Percentiles rank a stretch among this genome's conserved stretches.
Evolutionary conservation across 2,113 vertebrate genomes (phyloP).

Genomic region (Callaeas wilsoni): DNA sequence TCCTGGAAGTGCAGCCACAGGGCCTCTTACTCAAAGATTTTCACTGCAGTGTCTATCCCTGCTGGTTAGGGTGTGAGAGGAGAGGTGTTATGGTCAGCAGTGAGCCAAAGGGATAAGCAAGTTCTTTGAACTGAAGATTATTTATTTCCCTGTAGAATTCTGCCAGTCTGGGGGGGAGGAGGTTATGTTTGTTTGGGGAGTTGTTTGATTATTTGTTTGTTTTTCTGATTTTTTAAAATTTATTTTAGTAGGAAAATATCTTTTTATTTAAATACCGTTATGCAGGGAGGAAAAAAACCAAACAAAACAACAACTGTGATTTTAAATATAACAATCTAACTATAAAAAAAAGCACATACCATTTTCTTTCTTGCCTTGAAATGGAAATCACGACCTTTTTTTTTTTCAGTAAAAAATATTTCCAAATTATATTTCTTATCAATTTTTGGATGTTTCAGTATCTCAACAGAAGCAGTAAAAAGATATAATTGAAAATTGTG

Average conservation of each 20-base stretch:
- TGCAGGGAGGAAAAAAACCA: neutral
- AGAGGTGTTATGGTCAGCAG: neutral
- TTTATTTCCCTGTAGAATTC: neutral
- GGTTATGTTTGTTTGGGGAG: rapidly evolving
- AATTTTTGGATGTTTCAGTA: neutral
- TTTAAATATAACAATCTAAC: neutral
- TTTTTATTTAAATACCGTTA: neutral
- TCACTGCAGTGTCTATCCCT: rapidly evolving
- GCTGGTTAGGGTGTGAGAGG: neutral
- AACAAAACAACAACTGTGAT: neutral
- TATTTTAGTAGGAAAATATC: neutral
- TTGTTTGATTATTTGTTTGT: rapidly evolving
- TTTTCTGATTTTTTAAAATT: neutral
- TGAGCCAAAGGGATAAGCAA: neutral
- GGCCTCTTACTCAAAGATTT: rapidly evolving
- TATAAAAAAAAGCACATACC: neutral
- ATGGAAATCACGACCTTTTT: neutral
- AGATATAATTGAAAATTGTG: neutral
- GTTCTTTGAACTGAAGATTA: neutral
- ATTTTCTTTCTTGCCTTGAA: neutral
- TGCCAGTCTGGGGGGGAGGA: neutral
- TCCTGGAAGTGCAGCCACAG: neutral
- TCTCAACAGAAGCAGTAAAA: neutral
- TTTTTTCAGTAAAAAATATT: neutral
- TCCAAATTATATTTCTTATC: neutral